Evolutionary conservation across 2,113 vertebrate species (phyloP), one percentile per base, ranked within the genome.

Genomic region (Galeopterus variegatus): DNA sequence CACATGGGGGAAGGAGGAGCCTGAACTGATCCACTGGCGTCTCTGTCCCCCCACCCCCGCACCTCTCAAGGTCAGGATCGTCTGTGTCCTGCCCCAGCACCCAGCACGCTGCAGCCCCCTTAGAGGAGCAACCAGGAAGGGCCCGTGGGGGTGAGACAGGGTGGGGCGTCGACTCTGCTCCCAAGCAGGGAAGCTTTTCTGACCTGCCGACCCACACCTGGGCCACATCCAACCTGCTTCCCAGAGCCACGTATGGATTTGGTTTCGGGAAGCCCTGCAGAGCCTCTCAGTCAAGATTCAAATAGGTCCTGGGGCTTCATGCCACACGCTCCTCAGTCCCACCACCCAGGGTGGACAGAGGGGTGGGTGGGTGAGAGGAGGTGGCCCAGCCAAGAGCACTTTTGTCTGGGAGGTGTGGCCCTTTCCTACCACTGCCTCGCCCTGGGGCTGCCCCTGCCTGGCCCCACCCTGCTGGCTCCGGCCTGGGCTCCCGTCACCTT

Each of bases 401-500:
- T n/a, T 58, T 5, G 8, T 6, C 21, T 19, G 58, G 48, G 65
- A 54, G 6, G 11, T 1, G 41, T 3, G 28, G 31, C 48, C n/a
- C n/a, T 33, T 14, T 2, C 6, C n/a, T 15, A 9, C 8, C 26
- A 17, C 45, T 56, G 13, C 31, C 28, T 0, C n/a, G 23, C 13
- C n/a, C 4, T 5, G 41, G 41, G 3, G 41, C n/a, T 15, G 9
- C 8, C 26, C 17, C 45, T 48, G 13, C 31, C 28, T 0, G 41
- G 28, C 13, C n/a, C 4, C 8, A 2, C 28, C 21, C 45, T 8
- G 4, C 26, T 41, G 41, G 41, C n/a, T 31, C n/a, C 50, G n/a
- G 5, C 41, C 52, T 36, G 0, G 5, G 10, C 79, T 19, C 24
- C 31, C 26, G 41, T 69, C 97, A 99, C 99, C 99, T 99, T 88